These are phyloP conservation scores for Volucella zonaria DNA, from an alignment of 2,888 invertebrate species.

Conservation along the genomic window DNA sequence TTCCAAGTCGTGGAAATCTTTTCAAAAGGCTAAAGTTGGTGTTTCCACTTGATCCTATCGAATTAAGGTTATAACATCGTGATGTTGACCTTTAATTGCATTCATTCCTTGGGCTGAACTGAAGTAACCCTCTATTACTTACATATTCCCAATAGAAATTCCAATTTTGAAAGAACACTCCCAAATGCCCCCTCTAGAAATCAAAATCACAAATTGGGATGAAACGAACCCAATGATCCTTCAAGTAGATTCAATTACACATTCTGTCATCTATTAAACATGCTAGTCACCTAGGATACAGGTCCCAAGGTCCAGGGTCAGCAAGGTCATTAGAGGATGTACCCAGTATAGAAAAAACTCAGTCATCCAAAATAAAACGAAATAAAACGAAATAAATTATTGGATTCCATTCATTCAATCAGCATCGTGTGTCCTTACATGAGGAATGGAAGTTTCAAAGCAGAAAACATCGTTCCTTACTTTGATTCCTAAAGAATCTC, in stretches of 20 bases:
- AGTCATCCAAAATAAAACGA: neutral
- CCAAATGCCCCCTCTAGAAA: conserved; percentile 13
- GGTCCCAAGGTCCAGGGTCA: neutral
- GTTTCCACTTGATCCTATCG: too few relatives aligned
- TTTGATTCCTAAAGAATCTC: neutral
- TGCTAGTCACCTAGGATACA: neutral
- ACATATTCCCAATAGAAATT: conserved; percentile 10
- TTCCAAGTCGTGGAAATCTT: too few relatives aligned
- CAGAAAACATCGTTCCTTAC: conserved; percentile 12
- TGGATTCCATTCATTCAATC: conserved; percentile 17
- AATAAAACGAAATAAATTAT: conserved; percentile 12
- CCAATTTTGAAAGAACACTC: conserved; percentile 24
- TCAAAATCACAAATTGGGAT: conserved; percentile 9
- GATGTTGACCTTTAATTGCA: neutral
- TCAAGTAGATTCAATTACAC: conserved; percentile 45
- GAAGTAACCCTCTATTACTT: neutral
- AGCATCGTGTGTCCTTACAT: conserved; percentile 39
- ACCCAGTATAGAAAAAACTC: too few relatives aligned
- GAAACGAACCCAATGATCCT: conserved; percentile 47
- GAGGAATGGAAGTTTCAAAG: conserved; percentile 18
- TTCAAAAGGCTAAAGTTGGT: too few relatives aligned
- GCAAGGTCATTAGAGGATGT: neutral
- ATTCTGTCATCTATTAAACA: conserved; percentile 33
- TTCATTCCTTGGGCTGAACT: neutral
- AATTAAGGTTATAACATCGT: too few relatives aligned